These are phyloP conservation scores for Drosophila borealis DNA, from an alignment of 2,888 invertebrate genomes.

Conservation along the genomic window DNA sequence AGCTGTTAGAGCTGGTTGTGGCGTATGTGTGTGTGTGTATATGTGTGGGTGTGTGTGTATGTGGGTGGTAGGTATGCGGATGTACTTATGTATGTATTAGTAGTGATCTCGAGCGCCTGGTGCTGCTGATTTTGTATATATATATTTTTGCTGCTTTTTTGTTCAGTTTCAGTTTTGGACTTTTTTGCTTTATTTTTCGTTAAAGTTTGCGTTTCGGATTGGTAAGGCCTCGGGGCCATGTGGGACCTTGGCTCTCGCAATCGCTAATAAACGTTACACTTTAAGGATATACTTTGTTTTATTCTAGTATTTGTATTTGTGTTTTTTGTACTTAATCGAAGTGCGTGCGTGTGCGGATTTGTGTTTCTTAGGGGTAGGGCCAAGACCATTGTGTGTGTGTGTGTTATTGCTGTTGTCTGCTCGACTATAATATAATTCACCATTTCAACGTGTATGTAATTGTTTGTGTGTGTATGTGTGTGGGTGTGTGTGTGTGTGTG, in stretches of 20 bases:
- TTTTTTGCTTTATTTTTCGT: conserved; percentile 7
- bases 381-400: conserved; percentile 44
- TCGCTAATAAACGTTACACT: conserved; percentile 16
- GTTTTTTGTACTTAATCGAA: not conserved
- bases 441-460: conserved; percentile 12
- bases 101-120: conserved; percentile 38
- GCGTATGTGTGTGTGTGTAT: conserved; percentile 15
- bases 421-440: conserved; percentile 16
- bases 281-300: not conserved
- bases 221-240: conserved; percentile 2
- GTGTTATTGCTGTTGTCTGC: conserved; percentile 18
- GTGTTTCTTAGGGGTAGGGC: conserved; percentile 15
- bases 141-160: not conserved
- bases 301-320: not conserved
- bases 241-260: conserved; percentile 15
- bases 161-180: conserved; percentile 5
- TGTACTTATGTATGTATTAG: conserved; percentile 26
- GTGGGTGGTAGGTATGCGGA: conserved; percentile 16
- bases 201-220: not conserved
- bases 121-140: conserved; percentile 4
- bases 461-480: conserved; percentile 11
- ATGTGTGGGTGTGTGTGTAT: conserved; percentile 16
- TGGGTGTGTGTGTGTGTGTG: conserved; percentile 15
- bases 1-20: conserved; percentile 20
- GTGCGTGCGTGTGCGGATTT: conserved; percentile 1